phyloP scores from a whole-genome alignment of 2,113 vertebrate genomes.

The Lipotes vexillifer region DNA sequence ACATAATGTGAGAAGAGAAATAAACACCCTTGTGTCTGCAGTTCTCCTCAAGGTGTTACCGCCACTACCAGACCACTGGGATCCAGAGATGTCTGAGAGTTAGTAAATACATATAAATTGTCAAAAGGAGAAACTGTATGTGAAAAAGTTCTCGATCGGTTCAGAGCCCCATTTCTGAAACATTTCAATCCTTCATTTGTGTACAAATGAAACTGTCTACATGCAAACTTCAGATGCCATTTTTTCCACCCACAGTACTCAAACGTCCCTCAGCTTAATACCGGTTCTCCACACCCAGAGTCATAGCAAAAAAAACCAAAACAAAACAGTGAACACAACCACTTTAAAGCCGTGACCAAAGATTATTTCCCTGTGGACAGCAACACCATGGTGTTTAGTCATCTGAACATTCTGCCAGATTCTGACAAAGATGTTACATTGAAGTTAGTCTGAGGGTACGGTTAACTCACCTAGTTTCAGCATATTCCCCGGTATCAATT shows the following conservation, averaged over 20 bases:
- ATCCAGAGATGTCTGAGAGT: neutral
- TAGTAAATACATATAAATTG: neutral
- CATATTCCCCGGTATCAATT: neutral
- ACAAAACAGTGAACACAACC: neutral
- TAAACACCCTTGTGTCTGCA: neutral
- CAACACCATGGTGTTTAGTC: neutral
- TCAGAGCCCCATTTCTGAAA: constrained; percentile 22
- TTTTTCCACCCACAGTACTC: neutral
- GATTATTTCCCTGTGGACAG: neutral
- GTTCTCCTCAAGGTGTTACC: neutral
- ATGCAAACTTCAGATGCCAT: neutral
- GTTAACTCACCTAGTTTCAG: constrained; percentile 74
- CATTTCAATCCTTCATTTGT: neutral
- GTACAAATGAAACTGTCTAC: neutral
- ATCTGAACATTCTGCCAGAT: neutral
- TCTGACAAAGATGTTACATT: neutral
- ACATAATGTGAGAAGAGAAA: neutral
- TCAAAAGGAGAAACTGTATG: neutral
- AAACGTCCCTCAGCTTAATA: neutral
- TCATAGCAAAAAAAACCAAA: neutral
- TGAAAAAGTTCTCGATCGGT: neutral
- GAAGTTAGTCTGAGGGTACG: neutral
- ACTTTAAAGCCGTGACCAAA: neutral
- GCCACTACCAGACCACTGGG: neutral
- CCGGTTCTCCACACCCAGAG: neutral